Evolutionary conservation across 1,140 invertebrate species (phyloP).

Genomic region (Chionoecetes opilio): DNA sequence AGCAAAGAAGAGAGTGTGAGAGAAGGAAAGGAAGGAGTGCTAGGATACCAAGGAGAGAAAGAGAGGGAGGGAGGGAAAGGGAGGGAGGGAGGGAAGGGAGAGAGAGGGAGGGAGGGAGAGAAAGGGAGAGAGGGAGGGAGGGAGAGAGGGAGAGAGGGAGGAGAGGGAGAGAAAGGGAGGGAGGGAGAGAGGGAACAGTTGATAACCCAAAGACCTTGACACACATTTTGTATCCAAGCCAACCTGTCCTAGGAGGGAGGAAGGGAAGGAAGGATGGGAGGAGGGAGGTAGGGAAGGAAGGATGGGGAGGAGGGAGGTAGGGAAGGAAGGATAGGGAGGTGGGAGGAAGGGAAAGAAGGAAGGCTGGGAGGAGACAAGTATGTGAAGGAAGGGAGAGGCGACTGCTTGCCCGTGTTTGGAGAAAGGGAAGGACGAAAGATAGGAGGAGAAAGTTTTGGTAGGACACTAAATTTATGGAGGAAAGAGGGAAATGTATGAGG

Average conservation of each 20-base stretch:
- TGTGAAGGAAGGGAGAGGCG: background rate
- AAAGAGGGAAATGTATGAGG: background rate
- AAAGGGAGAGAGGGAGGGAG: constrained; percentile 15
- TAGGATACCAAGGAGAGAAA: background rate
- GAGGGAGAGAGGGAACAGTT: background rate
- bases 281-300: background rate
- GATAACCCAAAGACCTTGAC: background rate
- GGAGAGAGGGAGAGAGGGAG: background rate
- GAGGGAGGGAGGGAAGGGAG: background rate
- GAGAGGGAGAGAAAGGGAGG: background rate
- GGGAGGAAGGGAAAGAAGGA: background rate
- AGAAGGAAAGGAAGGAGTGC: background rate
- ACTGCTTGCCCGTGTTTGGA: no score
- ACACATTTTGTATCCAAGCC: background rate
- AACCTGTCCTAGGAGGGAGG: background rate
- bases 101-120: background rate
- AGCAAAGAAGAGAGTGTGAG: no score
- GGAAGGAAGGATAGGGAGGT: background rate
- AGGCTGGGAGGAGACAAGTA: background rate
- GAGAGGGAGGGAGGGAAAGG: background rate
- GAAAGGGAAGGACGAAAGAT: background rate
- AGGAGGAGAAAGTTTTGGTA: background rate
- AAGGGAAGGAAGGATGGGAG: background rate
- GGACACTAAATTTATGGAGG: background rate
- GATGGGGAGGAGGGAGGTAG: background rate